Evolutionary conservation across 2,797 vertebrate genomes (phyloP).

Genomic region (Lophius americanus): DNA sequence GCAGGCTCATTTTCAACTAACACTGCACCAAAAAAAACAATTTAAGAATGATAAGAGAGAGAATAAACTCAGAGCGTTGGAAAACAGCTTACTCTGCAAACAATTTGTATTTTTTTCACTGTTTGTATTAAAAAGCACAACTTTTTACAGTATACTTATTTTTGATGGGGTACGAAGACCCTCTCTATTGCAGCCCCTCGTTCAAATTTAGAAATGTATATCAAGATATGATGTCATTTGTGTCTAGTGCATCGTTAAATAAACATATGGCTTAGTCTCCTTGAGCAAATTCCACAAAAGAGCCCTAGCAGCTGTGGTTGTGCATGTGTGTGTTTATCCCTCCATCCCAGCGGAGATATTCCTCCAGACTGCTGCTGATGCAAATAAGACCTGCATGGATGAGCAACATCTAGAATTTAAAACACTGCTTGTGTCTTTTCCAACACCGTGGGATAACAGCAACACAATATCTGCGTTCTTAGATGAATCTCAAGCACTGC

Average conservation of each 20-base stretch:
- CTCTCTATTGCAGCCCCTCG: background rate
- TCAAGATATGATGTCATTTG: background rate
- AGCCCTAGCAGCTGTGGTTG: constrained; percentile 30
- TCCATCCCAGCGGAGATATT: constrained; percentile 34
- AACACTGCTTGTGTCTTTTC: constrained; percentile 13
- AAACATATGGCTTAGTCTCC: constrained; percentile 25
- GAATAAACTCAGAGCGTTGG: no score
- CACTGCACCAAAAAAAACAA: background rate
- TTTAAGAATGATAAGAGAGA: no score
- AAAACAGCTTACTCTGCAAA: background rate
- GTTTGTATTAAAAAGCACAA: background rate
- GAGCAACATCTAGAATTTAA: constrained; percentile 30
- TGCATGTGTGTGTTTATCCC: constrained; percentile 46
- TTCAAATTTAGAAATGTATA: constrained; percentile 2
- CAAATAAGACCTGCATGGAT: constrained; percentile 24
- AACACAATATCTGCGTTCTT: background rate
- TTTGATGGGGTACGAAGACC: background rate
- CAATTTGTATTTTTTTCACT: background rate
- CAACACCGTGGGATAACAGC: no score
- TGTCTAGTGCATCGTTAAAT: constrained; percentile 18
- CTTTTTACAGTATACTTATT: background rate
- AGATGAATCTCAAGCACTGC: background rate
- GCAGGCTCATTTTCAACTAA: background rate
- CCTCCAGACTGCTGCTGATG: constrained; percentile 40
- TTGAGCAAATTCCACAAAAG: constrained; percentile 24